Evolutionary conservation across 2,113 vertebrate species (phyloP).

Genomic region (Upupa epops): DNA sequence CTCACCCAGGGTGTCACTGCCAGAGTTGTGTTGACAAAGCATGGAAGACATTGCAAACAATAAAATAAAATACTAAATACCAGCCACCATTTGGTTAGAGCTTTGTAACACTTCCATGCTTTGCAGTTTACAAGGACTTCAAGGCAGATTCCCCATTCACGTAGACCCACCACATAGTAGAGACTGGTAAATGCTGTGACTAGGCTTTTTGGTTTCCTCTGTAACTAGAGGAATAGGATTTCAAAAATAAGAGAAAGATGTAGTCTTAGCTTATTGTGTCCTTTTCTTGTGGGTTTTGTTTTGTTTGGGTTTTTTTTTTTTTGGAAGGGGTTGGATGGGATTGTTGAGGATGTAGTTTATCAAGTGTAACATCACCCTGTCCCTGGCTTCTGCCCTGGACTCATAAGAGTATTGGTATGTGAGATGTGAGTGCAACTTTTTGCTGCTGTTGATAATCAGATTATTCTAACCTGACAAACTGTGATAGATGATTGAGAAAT

Average conservation of each 20-base stretch:
- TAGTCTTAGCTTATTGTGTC: not conserved
- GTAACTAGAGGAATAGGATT: not conserved
- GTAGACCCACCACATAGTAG: not conserved
- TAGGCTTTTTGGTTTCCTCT: not conserved
- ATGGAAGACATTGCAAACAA: accelerated
- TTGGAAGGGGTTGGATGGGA: too few species aligned
- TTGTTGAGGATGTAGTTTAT: not conserved
- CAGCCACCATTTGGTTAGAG: not conserved
- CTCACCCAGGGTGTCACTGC: not conserved
- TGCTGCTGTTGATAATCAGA: not conserved
- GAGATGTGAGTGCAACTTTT: not conserved
- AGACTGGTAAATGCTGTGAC: not conserved
- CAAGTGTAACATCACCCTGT: not conserved
- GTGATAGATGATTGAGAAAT: slow-evolving; percentile 24
- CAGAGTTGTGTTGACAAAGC: not conserved
- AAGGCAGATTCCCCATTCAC: not conserved
- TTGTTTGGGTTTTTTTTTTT: not conserved
- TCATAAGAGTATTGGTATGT: not conserved
- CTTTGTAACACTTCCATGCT: not conserved
- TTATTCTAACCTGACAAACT: slow-evolving; percentile 19
- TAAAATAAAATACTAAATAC: not conserved
- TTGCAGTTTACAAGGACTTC: not conserved
- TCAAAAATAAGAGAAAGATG: not conserved
- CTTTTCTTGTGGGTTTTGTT: not conserved
- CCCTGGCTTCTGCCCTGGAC: not conserved